Percentiles rank a stretch among this genome's conserved stretches.
Conservation (phyloP, 1,140 invertebrate species). For the Zaprionus gabonicus region DNA sequence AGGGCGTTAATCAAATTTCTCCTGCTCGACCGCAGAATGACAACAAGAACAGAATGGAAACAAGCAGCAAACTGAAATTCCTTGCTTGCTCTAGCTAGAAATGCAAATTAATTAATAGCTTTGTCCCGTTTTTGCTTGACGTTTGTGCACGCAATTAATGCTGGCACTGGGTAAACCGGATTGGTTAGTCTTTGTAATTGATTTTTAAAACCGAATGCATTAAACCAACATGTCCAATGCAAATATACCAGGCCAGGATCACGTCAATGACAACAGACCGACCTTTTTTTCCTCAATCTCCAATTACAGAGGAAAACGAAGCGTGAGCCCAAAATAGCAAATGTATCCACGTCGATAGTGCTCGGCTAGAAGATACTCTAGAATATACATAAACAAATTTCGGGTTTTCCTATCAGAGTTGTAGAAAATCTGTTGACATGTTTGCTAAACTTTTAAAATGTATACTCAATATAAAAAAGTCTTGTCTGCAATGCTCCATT, state of each 20-base stretch:
- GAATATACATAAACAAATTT: neutral
- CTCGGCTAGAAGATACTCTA: neutral
- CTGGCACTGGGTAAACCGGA: neutral
- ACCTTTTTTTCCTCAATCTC: constrained; percentile 8
- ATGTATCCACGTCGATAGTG: neutral
- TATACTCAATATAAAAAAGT: too few relatives aligned
- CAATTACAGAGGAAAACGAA: constrained; percentile 37
- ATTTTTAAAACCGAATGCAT: constrained; percentile 37
- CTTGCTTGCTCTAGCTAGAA: constrained; percentile 26
- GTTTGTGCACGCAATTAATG: constrained; percentile 21
- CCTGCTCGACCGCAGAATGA: constrained; percentile 46
- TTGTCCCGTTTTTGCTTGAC: constrained; percentile 4
- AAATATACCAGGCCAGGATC: constrained; percentile 7
- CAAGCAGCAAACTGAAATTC: constrained; percentile 10
- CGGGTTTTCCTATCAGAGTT: too few relatives aligned
- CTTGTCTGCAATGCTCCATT: neutral
- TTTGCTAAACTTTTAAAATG: too few relatives aligned
- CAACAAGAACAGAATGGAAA: constrained; percentile 29
- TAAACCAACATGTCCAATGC: constrained; percentile 30
- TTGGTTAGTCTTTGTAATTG: constrained; percentile 35
- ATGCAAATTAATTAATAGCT: constrained; percentile 40
- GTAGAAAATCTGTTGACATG: too few relatives aligned
- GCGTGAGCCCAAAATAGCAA: neutral
- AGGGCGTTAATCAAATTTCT: constrained; percentile 54
- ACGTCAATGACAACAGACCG: constrained; percentile 31